phyloP scores from a whole-genome alignment of 1,140 invertebrate species.

The Lepidurus arcticus region DNA sequence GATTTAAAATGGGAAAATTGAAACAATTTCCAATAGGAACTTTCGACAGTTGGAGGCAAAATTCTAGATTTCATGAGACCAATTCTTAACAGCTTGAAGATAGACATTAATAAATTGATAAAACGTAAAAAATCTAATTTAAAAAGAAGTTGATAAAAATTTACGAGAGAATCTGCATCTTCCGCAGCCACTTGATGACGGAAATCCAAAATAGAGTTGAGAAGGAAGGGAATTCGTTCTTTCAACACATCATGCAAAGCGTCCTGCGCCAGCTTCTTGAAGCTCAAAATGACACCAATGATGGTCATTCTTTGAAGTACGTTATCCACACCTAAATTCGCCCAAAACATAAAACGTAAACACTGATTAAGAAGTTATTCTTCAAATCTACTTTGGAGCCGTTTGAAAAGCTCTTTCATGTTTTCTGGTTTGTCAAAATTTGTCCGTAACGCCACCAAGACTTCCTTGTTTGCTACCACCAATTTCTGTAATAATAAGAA shows the following conservation, averaged over 20 bases:
- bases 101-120: background rate
- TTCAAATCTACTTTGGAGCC: slow-evolving; percentile 58
- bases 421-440: slow-evolving; percentile 95
- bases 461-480: slow-evolving; percentile 86
- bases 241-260: slow-evolving; percentile 90
- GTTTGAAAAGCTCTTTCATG: slow-evolving; percentile 96
- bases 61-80: too few species aligned
- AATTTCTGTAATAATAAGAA: slow-evolving; percentile 60
- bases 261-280: slow-evolving; percentile 85
- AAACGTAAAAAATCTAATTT: slow-evolving; percentile 19
- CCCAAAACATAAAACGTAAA: slow-evolving; percentile 1
- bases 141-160: background rate
- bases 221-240: slow-evolving; percentile 90
- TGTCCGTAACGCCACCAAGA: slow-evolving; percentile 78
- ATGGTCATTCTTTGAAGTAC: slow-evolving; percentile 95
- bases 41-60: too few species aligned
- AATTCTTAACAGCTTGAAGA: too few species aligned
- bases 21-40: too few species aligned
- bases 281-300: slow-evolving; percentile 94
- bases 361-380: background rate
- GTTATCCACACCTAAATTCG: slow-evolving; percentile 70
- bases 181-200: slow-evolving; percentile 72
- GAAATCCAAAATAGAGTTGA: slow-evolving; percentile 91
- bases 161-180: slow-evolving; percentile 81
- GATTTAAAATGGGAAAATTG: slow-evolving; percentile 33